Conservation (phyloP, 1,140 invertebrate species). For the Lepidurus apus region DNA sequence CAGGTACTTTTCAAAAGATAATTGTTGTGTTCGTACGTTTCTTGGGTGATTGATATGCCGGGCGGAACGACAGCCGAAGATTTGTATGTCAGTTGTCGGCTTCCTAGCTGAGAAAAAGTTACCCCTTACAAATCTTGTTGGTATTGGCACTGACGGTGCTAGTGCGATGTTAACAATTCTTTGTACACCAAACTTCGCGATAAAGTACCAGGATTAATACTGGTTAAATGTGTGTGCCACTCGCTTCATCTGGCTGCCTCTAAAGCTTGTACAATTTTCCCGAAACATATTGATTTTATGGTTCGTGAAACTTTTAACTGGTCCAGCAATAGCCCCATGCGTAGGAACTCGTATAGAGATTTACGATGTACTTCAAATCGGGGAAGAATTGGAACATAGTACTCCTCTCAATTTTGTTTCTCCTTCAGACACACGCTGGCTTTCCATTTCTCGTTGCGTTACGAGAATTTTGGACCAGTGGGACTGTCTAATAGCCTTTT, state of each 20-base stretch:
- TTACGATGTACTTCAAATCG: conserved; percentile 42
- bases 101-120: neutral
- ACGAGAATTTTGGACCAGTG: neutral
- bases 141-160: conserved; percentile 45
- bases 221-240: conserved; percentile 39
- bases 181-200: conserved; percentile 38
- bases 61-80: neutral
- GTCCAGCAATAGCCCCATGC: conserved; percentile 39
- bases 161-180: conserved; percentile 45
- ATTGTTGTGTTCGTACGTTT: neutral
- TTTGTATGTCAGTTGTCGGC: neutral
- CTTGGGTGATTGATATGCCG: neutral
- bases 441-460: conserved; percentile 1
- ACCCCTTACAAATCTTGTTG: conserved; percentile 28
- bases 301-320: conserved; percentile 44
- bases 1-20: conserved; percentile 6
- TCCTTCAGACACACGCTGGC: neutral
- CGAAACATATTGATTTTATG: conserved; percentile 43
- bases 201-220: conserved; percentile 37
- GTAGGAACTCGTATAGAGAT: conserved; percentile 40
- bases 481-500: neutral
- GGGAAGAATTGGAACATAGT: conserved; percentile 29
- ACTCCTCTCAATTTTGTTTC: neutral
- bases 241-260: conserved; percentile 41
- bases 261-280: conserved; percentile 36